A percentile compares a stretch with the other conserved stretches of the same genome.
phyloP scores from a whole-genome alignment of 1,140 invertebrate species.

The Monochamus saltuarius region DNA sequence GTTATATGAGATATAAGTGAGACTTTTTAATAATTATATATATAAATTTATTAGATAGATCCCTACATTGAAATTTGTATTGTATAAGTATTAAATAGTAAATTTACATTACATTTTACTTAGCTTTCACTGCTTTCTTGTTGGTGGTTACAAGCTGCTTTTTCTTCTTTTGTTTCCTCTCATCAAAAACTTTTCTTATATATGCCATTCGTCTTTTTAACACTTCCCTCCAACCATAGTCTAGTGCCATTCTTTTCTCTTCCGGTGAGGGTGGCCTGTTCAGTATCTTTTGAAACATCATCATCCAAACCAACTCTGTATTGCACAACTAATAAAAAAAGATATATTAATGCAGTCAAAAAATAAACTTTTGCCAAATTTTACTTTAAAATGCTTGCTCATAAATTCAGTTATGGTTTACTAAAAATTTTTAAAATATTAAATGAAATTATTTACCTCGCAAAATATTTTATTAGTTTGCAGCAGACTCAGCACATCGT shows the following conservation, averaged over 20 bases:
- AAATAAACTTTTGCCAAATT: not conserved
- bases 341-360: not conserved
- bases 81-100: no score
- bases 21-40: no score
- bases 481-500: conserved; percentile 48
- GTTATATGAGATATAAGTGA: no score
- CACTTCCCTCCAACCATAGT: conserved; percentile 20
- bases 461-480: conserved; percentile 45
- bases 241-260: conserved; percentile 21
- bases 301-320: conserved; percentile 18
- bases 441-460: no score
- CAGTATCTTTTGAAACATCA: conserved; percentile 21
- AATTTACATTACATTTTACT: no score
- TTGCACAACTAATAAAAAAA: conserved; percentile 23
- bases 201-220: conserved; percentile 21
- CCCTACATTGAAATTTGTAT: no score
- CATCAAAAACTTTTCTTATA: conserved; percentile 7
- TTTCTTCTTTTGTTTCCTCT: not conserved
- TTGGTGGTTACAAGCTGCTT: no score
- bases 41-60: no score
- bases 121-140: no score
- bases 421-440: no score
- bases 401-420: no score
- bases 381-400: no score
- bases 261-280: conserved; percentile 20